Base-by-base conservation (phyloP, 2,888 invertebrate genomes). In the Athrips mouffetella region DNA sequence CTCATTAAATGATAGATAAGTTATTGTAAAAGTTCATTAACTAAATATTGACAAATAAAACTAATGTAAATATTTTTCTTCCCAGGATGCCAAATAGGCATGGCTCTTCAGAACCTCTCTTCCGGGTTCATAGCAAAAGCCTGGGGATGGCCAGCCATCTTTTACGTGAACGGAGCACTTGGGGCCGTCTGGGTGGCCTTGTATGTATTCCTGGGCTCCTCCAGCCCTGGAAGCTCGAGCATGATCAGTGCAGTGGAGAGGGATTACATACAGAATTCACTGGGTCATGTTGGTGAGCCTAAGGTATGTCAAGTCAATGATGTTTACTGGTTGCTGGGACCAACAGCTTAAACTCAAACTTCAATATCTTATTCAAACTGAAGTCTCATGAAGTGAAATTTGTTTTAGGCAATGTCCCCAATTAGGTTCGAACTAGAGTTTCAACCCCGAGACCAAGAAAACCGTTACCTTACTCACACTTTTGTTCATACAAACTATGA, bases 81-180 rank as follows among this genome's bases (percentile, higher is more conserved):
- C 18, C 29, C 75, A 77, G 92, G 92, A 1, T 80, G 75, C 0
- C 89, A 90, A 46, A 74, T 91, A 1, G 92, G 92, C 0, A 91
- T 91, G 4, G 90, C 91, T 0, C 47, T 91, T 0, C 88, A 91
- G 39, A 68, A 91, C 59, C 79, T 91, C 13, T 63, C 82, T 13
- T 89, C 91, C 1, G 83, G 83, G 0, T 82, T 74, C 54, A 65
- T 82, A 40, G 76, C 81, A 0, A 67, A 73, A 23, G 67, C 45
- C 7, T 81, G 86, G 64, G 93, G 93, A 16, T 93, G 93, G 93
- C 91, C 92, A 0, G 90, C 91, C 35, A 91, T 92, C 16, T 93
- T 94, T 67, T 94, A 93, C 62, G 67, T 85, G 0, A 90, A 91
- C 27, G 93, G 92, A 0, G 67, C 70, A 0, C 58, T 89, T 0